phyloP scores from a whole-genome alignment of 2,797 vertebrate genomes.

The Emydoidea blandingii region DNA sequence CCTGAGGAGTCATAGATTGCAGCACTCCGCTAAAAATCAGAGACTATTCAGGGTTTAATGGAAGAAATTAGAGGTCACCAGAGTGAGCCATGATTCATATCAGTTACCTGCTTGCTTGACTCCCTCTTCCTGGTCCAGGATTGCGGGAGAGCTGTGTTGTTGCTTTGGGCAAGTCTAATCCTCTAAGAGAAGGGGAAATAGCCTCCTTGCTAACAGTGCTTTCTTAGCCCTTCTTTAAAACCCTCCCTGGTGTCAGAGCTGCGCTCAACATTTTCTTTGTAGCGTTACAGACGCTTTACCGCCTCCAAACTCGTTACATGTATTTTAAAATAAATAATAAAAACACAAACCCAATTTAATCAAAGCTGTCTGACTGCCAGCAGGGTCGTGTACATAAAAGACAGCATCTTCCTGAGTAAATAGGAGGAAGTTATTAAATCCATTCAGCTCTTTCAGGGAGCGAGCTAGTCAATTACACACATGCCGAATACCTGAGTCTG shows the following conservation, averaged over 20 bases:
- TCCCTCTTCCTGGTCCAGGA: background rate
- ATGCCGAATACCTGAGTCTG: constrained; percentile 45
- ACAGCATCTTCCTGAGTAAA: background rate
- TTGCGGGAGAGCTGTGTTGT: background rate
- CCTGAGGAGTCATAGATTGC: background rate
- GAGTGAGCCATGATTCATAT: background rate
- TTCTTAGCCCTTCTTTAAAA: constrained; percentile 6
- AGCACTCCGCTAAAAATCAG: background rate
- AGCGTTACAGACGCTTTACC: constrained; percentile 15
- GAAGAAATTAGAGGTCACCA: background rate
- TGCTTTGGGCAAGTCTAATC: constrained; percentile 36
- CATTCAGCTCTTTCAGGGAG: accelerated
- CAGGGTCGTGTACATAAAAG: background rate
- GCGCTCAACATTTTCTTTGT: background rate
- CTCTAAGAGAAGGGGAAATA: background rate
- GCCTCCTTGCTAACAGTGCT: no score
- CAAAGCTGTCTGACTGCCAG: background rate
- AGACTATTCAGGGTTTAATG: background rate
- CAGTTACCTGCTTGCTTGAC: background rate
- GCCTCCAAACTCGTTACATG: background rate
- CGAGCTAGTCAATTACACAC: background rate
- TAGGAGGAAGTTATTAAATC: background rate
- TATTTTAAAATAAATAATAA: background rate
- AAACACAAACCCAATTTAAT: background rate
- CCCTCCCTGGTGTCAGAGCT: background rate